phyloP scores from a whole-genome alignment of 2,888 invertebrate genomes.

The Apodemia hepburni region DNA sequence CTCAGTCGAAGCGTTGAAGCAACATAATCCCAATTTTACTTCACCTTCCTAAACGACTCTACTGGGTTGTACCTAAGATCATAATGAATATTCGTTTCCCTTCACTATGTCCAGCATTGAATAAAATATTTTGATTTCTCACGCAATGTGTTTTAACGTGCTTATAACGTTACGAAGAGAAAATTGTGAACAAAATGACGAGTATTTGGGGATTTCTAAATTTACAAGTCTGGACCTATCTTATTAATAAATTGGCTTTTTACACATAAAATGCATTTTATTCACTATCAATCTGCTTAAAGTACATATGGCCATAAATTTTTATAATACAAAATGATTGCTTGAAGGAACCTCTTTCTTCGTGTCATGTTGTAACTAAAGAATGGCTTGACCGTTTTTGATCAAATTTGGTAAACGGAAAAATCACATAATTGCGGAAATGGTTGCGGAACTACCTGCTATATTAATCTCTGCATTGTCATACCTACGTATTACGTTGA shows the following conservation, averaged over 20 bases:
- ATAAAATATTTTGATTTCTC: neutral
- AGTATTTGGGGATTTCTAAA: neutral
- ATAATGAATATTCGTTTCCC: neutral
- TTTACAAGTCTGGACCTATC: neutral
- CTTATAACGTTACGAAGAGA: neutral
- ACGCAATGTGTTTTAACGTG: neutral
- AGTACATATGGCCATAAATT: too few species aligned
- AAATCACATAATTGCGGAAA: too few species aligned
- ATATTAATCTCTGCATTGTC: too few species aligned
- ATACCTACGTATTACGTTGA: too few species aligned
- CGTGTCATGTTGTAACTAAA: too few species aligned
- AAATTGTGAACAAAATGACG: neutral
- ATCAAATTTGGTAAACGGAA: too few species aligned
- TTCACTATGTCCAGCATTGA: neutral
- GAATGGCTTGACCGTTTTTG: too few species aligned
- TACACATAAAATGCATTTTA: neutral
- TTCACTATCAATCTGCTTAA: too few species aligned
- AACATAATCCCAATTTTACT: neutral
- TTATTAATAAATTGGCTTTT: neutral
- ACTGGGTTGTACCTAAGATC: neutral
- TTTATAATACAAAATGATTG: too few species aligned
- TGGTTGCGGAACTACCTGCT: too few species aligned
- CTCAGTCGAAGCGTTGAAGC: neutral
- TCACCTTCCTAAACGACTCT: constrained; percentile 4
- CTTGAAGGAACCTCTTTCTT: too few species aligned